Percentiles rank a stretch among this genome's conserved stretches.
Conservation (phyloP, 2,888 invertebrate species). For the Flabesymbios commensalis region DNA sequence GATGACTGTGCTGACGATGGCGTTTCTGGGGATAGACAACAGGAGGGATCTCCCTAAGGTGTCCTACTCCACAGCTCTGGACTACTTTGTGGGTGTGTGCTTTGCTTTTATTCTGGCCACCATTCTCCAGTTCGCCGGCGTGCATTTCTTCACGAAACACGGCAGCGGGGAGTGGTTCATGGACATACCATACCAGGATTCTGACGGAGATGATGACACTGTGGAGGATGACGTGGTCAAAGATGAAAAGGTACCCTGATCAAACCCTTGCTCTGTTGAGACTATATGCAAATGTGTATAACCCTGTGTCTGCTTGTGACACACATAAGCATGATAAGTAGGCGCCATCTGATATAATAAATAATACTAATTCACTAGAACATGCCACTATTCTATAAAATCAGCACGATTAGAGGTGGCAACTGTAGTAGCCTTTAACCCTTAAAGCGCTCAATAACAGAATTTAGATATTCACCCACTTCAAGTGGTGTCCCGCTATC, state of each 20-base stretch:
- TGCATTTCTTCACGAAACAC: conserved; percentile 88
- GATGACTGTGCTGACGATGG: conserved; percentile 21
- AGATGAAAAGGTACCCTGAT: not conserved
- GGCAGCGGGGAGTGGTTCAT: conserved; percentile 71
- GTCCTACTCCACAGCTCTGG: conserved; percentile 83
- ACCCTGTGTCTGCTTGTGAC: too few species aligned
- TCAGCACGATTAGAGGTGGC: too few species aligned
- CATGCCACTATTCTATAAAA: too few species aligned
- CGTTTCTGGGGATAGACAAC: conserved; percentile 65
- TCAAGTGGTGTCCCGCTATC: too few species aligned
- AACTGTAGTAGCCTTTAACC: too few species aligned
- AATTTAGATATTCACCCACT: too few species aligned
- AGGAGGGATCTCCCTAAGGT: conserved; percentile 82
- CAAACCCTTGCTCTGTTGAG: too few species aligned
- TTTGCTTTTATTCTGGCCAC: conserved; percentile 76
- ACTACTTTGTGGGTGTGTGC: conserved; percentile 80
- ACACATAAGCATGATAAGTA: too few species aligned
- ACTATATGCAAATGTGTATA: too few species aligned
- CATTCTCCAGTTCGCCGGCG: conserved; percentile 88
- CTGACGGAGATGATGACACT: conserved; percentile 4
- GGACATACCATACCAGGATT: not conserved
- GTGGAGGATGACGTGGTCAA: not conserved
- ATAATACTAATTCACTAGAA: too few species aligned
- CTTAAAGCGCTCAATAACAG: too few species aligned
- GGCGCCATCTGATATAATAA: too few species aligned